phyloP scores from a whole-genome alignment of 2,797 vertebrate genomes.

The Pempheris klunzingeri region DNA sequence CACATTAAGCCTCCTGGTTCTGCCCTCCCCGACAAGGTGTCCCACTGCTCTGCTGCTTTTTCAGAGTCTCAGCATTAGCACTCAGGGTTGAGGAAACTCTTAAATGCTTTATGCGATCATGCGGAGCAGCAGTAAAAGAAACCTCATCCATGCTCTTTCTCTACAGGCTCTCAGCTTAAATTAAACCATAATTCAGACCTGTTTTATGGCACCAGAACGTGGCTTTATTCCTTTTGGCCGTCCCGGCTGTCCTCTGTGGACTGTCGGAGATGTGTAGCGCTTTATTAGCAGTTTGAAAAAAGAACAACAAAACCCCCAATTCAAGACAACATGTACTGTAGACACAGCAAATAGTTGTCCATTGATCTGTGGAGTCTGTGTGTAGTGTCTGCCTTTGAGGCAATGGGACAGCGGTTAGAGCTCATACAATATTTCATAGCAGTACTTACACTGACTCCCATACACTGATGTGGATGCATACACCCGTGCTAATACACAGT shows the following conservation, averaged over 20 bases:
- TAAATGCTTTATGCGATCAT: conserved; percentile 74
- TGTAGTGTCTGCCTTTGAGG: conserved; percentile 25
- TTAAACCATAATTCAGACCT: conserved; percentile 63
- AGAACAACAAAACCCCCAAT: conserved; percentile 37
- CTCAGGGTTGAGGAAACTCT: conserved; percentile 62
- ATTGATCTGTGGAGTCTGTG: conserved; percentile 35
- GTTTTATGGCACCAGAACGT: conserved; percentile 31
- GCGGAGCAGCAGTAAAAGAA: conserved; percentile 62
- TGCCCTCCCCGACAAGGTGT: conserved; percentile 12
- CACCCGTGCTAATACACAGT: conserved; percentile 9
- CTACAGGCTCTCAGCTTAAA: conserved; percentile 57
- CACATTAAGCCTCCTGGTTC: conserved; percentile 21
- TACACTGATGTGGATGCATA: conserved; percentile 9
- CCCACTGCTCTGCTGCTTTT: conserved; percentile 31
- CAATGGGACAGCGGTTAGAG: neutral
- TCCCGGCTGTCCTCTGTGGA: conserved; percentile 45
- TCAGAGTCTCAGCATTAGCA: conserved; percentile 49
- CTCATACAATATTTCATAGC: conserved; percentile 23
- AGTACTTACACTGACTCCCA: conserved; percentile 9
- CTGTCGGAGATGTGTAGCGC: conserved; percentile 22
- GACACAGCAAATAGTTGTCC: conserved; percentile 29
- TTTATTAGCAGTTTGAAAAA: conserved; percentile 35
- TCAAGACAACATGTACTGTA: conserved; percentile 21
- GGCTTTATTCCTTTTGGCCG: conserved; percentile 13
- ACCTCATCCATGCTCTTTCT: conserved; percentile 36